Conservation (phyloP, 2,797 vertebrate genomes). For the Tachyglossus aculeatus region DNA sequence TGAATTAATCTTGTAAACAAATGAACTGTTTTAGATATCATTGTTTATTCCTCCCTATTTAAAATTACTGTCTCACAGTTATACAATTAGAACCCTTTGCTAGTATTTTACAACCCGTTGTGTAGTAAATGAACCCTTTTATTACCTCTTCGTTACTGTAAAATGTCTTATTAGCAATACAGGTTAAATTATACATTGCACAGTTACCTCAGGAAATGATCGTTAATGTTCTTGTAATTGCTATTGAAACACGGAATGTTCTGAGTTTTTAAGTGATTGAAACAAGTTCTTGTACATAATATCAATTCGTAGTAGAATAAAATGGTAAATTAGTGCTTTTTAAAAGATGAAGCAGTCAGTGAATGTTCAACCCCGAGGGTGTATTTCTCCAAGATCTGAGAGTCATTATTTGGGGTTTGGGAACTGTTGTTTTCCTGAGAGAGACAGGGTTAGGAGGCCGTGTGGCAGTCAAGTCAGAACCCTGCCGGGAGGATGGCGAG, state of each 20-base stretch:
- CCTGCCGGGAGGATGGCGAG: too few relatives aligned
- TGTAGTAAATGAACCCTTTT: slow-evolving; percentile 47
- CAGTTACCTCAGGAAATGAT: slow-evolving; percentile 75
- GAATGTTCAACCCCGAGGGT: too few relatives aligned
- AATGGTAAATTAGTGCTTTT: slow-evolving; percentile 31
- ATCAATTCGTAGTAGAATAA: slow-evolving; percentile 48
- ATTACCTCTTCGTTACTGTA: slow-evolving; percentile 67
- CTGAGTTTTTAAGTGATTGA: slow-evolving; percentile 50
- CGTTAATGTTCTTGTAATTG: slow-evolving; percentile 52
- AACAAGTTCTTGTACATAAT: slow-evolving; percentile 46
- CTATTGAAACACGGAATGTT: slow-evolving; percentile 46
- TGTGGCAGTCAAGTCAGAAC: too few relatives aligned
- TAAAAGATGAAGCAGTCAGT: too few relatives aligned
- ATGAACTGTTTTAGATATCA: neutral
- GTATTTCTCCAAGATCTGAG: too few relatives aligned
- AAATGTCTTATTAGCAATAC: slow-evolving; percentile 70
- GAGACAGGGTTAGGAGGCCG: too few relatives aligned
- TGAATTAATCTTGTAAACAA: slow-evolving; percentile 58
- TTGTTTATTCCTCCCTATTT: slow-evolving; percentile 24
- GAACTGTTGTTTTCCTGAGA: too few relatives aligned
- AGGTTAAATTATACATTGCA: slow-evolving; percentile 65
- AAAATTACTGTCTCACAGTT: slow-evolving; percentile 35
- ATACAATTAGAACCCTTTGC: slow-evolving; percentile 28
- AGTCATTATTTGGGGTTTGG: too few relatives aligned
- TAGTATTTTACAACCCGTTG: slow-evolving; percentile 57